Percentiles rank a stretch among this genome's conserved stretches.
These are phyloP conservation scores for Drosophila anceps DNA, from an alignment of 2,888 invertebrate genomes.

Conservation along the genomic window DNA sequence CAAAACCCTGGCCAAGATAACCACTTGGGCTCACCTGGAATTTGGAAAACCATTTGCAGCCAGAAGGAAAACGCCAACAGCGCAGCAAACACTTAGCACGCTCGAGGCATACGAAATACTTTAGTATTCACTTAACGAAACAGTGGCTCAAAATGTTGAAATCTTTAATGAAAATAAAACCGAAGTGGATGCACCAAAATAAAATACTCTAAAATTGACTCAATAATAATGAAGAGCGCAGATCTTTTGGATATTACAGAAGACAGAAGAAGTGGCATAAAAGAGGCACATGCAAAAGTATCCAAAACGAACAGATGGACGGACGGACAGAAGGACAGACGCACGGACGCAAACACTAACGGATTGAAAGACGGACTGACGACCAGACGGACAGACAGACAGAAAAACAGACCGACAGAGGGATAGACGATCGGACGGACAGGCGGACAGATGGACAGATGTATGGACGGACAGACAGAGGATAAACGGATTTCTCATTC, in stretches of 20 bases:
- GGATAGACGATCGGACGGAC: not conserved
- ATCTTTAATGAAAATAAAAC: not conserved
- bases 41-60: conserved; percentile 6
- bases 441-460: too few relatives aligned
- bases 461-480: not conserved
- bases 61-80: conserved; percentile 11
- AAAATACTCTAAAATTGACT: not conserved
- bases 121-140: conserved; percentile 8
- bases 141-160: conserved; percentile 1
- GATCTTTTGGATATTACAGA: not conserved
- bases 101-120: conserved; percentile 3
- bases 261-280: not conserved
- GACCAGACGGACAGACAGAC: not conserved
- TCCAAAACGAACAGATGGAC: too few relatives aligned
- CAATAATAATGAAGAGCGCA: not conserved
- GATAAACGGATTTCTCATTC: not conserved
- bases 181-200: not conserved
- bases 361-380: not conserved
- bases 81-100: conserved; percentile 14
- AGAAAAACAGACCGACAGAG: not conserved
- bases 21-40: conserved; percentile 31
- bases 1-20: conserved; percentile 27
- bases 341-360: too few relatives aligned
- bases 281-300: not conserved
- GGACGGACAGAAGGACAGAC: too few relatives aligned